These are phyloP conservation scores for Malurus splendens DNA, from an alignment of 2,797 vertebrate species.

Conservation along the genomic window DNA sequence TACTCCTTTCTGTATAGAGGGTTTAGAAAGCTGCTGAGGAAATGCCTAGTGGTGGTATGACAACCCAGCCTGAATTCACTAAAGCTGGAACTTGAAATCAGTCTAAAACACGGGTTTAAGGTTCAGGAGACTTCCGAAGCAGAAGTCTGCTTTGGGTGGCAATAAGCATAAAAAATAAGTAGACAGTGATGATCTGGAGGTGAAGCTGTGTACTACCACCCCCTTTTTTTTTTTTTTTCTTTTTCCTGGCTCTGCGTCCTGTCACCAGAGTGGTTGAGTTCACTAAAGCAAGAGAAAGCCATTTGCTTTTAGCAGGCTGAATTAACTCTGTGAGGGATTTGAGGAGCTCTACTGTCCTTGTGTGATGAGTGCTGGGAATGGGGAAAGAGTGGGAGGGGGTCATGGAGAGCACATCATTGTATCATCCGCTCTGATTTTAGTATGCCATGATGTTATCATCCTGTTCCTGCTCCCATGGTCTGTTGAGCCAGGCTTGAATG, in stretches of 20 bases:
- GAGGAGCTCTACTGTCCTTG: background rate
- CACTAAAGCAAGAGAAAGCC: background rate
- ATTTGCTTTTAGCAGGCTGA: background rate
- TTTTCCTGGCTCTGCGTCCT: background rate
- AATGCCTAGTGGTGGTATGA: background rate
- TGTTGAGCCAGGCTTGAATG: fast-evolving
- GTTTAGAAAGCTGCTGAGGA: background rate
- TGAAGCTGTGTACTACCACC: background rate
- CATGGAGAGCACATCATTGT: background rate
- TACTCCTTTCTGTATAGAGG: background rate
- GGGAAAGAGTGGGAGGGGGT: background rate
- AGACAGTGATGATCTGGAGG: background rate
- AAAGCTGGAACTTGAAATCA: background rate
- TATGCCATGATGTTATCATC: fast-evolving
- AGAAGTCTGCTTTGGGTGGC: background rate
- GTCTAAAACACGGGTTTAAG: background rate
- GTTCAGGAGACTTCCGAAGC: background rate
- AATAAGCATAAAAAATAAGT: background rate
- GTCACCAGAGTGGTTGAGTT: background rate
- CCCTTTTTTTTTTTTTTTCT: too few species aligned
- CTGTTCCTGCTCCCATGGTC: background rate
- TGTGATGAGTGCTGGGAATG: background rate
- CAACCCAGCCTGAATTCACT: background rate
- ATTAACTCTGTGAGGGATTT: background rate
- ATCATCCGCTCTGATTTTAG: background rate